These are phyloP conservation scores for Tetraneura akinire DNA, from an alignment of 1,140 invertebrate species.

Conservation along the genomic window DNA sequence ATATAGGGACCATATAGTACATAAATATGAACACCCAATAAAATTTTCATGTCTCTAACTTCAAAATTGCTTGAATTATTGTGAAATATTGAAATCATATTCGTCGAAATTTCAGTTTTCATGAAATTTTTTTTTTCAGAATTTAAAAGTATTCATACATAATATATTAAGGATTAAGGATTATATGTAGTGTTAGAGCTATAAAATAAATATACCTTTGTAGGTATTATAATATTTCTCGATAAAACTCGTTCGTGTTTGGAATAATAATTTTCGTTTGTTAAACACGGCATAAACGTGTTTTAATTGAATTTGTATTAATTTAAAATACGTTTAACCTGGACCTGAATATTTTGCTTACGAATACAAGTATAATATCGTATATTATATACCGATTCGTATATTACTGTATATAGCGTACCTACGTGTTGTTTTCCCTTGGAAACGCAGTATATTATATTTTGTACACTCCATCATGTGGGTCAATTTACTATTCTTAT, in stretches of 20 bases:
- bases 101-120: too few relatives aligned
- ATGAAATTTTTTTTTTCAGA: too few relatives aligned
- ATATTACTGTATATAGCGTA: not conserved
- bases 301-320: not conserved
- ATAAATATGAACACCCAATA: too few relatives aligned
- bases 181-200: too few relatives aligned
- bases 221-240: not conserved
- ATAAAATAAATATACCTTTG: too few relatives aligned
- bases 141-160: too few relatives aligned
- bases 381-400: constrained; percentile 6
- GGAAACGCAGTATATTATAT: not conserved
- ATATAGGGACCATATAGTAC: too few relatives aligned
- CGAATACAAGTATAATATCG: not conserved
- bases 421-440: not conserved
- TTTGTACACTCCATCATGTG: not conserved
- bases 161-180: too few relatives aligned
- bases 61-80: too few relatives aligned
- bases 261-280: not conserved
- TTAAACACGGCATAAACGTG: not conserved
- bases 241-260: not conserved
- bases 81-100: too few relatives aligned
- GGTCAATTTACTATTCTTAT: constrained; percentile 16
- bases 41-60: too few relatives aligned
- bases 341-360: not conserved
- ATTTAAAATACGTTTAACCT: not conserved